Base-by-base conservation (phyloP, 2,888 invertebrate species). In the Polymixis lichenea region DNA sequence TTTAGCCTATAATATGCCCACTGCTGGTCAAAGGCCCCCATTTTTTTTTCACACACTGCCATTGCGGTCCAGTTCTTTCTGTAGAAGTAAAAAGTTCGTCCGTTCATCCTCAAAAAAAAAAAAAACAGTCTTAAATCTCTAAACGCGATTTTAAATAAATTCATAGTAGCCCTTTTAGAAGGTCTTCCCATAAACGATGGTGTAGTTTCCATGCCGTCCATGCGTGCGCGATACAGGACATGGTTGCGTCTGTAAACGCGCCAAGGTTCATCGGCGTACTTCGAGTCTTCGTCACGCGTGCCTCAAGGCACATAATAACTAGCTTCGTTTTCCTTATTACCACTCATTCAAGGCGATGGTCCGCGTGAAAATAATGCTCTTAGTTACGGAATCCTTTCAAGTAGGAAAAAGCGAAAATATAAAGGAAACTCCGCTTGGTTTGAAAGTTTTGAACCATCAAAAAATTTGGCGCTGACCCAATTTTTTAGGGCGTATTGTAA, bases 301-400 rank as follows among this genome's bases (percentile, higher is more conserved):
- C 82, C 84, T 84, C n/a, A 89, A 70, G 76, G 55, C 72, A 73
- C 78, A 88, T 88, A 83, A 73, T 77, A 86, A 89, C 68, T 68
- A 79, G 74, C 61, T 46, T 64, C 11, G 72, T 87, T 87, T 88
- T 88, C 88, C 88, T 86, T 77, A 75, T 80, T 84, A 80, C 72
- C 72, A 72, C 69, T 62, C 55, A 62, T 55, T 60, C 87, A 88
- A 87, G 87, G 88, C 78, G 38, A 75, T 53, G 55, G 65, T 76
- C 49, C 61, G 53, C 72, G 69, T 80, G 80, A 83, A 82, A 80
- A 83, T 77, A 81, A 77, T 81, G 69, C 62, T 84, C 75, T 76
- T 86, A 81, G 78, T 85, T 82, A 46, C 72, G 61, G 79, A 84
- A 87, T 78, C 70, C 76, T 77, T 84, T 78, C 58, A 77, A 86